These are phyloP conservation scores for Apeira syringaria DNA, from an alignment of 2,888 invertebrate species.

Conservation along the genomic window DNA sequence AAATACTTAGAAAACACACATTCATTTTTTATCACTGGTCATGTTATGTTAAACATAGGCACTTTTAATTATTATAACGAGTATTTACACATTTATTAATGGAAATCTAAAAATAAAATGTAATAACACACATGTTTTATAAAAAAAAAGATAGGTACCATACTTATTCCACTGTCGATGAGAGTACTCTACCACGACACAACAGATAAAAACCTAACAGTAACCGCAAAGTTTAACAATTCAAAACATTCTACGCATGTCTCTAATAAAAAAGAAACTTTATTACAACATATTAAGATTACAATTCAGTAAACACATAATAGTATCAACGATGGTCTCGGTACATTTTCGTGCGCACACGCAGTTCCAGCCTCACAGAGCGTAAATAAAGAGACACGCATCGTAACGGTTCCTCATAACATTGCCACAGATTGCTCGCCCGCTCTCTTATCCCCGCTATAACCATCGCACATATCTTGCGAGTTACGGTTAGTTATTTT, in stretches of 20 bases:
- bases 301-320: neutral
- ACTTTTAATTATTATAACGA: too few species aligned
- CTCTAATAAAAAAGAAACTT: slow-evolving; percentile 6
- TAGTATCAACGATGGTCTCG: slow-evolving; percentile 17
- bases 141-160: too few species aligned
- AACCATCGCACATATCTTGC: slow-evolving; percentile 12
- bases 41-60: too few species aligned
- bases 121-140: too few species aligned
- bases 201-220: slow-evolving; percentile 16
- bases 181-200: slow-evolving; percentile 5
- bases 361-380: slow-evolving; percentile 28
- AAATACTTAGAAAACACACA: too few species aligned
- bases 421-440: slow-evolving; percentile 23
- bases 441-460: slow-evolving; percentile 8
- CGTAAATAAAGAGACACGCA: slow-evolving; percentile 43
- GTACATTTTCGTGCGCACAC: slow-evolving; percentile 24
- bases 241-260: neutral
- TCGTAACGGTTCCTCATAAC: slow-evolving; percentile 33
- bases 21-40: too few species aligned
- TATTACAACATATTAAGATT: neutral
- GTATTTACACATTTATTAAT: too few species aligned
- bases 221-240: slow-evolving; percentile 10
- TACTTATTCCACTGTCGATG: neutral
- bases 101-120: too few species aligned
- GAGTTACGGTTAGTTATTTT: slow-evolving; percentile 13